Base-by-base conservation (phyloP, 2,113 vertebrate species). In the Nematolebias whitei region DNA sequence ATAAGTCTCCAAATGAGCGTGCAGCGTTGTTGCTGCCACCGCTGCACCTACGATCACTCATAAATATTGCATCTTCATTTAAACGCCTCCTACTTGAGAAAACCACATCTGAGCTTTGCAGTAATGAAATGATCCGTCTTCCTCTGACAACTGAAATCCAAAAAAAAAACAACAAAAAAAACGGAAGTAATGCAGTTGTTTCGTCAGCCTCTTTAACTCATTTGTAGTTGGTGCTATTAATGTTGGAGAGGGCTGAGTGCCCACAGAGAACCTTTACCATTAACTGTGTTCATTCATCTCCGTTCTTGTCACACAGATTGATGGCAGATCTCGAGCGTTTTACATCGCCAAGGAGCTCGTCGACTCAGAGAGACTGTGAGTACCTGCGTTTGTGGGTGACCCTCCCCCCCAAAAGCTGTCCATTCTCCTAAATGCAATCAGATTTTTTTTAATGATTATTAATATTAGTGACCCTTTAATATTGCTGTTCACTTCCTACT, bases 281-380 rank as follows among this genome's bases (percentile, higher is more conserved):
- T 68, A 70, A 59, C 68, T 43, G 19, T 76, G 74, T 75, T 83
- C 79, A 91, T 91, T 85, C 53, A 71, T 88, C 84, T 87, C 54
- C 19, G 66, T 80, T 67, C 39, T 63, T 80, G 48, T 88, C 76
- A 69, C 58, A 0, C 83, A 98, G 98, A 94, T 93, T 87, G 95
- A 98, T 90, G 96, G 95, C 50, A 94, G 93, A 65, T 95, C 95
- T 71, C 92, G 96, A 91, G 95, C 96, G 18, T 93, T 94, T 69
- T 91, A 94, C 71, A 90, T 98, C 15, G 96, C 93, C 50, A 95
- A 97, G 87, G 95, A 96, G 68, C 90, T 99, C 47, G 81, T 95
- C 68, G 93, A 96, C 79, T 96, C 96, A 0, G 98, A 99, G 90
- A 95, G 93, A 94, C 72, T 57, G 98, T 99, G 88, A 98, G 98